Conservation (phyloP, 2,797 vertebrate genomes). For the Sebastes oblongus region DNA sequence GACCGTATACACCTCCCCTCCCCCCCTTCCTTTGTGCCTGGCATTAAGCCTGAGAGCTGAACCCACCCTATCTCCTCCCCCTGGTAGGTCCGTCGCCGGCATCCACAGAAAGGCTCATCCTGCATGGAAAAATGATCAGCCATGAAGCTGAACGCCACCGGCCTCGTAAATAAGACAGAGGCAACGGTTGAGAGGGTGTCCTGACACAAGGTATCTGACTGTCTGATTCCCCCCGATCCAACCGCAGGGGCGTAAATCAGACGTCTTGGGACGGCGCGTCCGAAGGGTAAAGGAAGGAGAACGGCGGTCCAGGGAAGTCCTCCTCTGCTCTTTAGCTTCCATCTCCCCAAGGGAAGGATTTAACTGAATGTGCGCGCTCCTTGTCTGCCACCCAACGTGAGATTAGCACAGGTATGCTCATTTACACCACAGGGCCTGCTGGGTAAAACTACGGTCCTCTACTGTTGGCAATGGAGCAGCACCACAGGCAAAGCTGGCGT, state of each 20-base stretch:
- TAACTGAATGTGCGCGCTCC: conserved; percentile 1
- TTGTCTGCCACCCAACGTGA: conserved; percentile 24
- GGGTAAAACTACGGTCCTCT: conserved; percentile 21
- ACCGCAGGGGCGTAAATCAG: conserved; percentile 75
- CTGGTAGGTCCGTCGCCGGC: not conserved
- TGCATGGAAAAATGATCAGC: conserved; percentile 85
- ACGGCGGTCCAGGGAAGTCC: conserved; percentile 9
- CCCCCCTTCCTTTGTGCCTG: not conserved
- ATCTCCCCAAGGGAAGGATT: not conserved
- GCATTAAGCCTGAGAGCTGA: conserved; percentile 20
- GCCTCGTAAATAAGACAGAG: conserved; percentile 80
- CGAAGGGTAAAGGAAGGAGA: conserved; percentile 25
- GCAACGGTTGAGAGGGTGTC: conserved; percentile 78
- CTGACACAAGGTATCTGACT: conserved; percentile 79
- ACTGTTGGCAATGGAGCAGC: conserved; percentile 27
- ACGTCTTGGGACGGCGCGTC: conserved; percentile 20
- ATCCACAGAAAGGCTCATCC: conserved; percentile 57
- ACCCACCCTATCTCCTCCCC: not conserved
- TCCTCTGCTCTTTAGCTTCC: conserved; percentile 31
- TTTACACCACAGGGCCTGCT: conserved; percentile 23
- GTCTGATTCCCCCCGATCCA: conserved; percentile 56
- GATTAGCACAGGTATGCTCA: conserved; percentile 34
- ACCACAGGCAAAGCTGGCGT: conserved; percentile 36
- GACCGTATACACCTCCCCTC: not conserved
- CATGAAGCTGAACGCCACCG: conserved; percentile 66